Base-by-base conservation (phyloP, 1,140 invertebrate genomes). In the Manduca sexta region DNA sequence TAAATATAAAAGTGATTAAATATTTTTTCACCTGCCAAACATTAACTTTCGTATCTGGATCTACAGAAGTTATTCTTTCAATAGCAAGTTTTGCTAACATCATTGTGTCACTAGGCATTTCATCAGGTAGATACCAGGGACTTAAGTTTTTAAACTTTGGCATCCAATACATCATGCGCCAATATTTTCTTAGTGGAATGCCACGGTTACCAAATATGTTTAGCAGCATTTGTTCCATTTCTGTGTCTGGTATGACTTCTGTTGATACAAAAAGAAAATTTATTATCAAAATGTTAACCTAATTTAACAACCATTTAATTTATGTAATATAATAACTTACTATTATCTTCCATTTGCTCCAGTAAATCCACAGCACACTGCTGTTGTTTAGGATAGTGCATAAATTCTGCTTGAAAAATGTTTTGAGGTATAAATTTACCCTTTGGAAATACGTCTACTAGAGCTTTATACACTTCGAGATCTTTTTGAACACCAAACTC, bases 111-210 rank as follows among this genome's bases (percentile, higher is more conserved):
- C 87, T 88, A 1, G 95, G 94, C 21, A 94, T 56, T 1, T 91
- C 88, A 26, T 91, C 87, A 0, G 97, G 95, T 33, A 98, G 72
- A 1, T 91, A 90, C 91, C 94, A 99, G 1, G 98, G 98, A 59
- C 95, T 96, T 0, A 93, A 74, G 78, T 98, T 92, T 69, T 92
- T 95, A 67, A 99, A 96, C 81, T 99, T 99, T 2, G 97, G 97
- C 92, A 98, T 93, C 98, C 98, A 99, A 72, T 99, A 99, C 88
- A 96, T 91, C 93, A 99, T 97, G 38, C 96, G 88, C 88, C 92
- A 93, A 70, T 91, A 94, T 74, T 97, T 98, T 50, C 94, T 86
- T 10, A 96, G 74, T 0, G 95, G 94, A 71, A 91, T 90, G 8
- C 92, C 92, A 63, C 91, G 86, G 47, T 88, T 85, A 0, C 97